Base-by-base conservation (phyloP, 2,888 invertebrate genomes). In the Branchellion lobata region DNA sequence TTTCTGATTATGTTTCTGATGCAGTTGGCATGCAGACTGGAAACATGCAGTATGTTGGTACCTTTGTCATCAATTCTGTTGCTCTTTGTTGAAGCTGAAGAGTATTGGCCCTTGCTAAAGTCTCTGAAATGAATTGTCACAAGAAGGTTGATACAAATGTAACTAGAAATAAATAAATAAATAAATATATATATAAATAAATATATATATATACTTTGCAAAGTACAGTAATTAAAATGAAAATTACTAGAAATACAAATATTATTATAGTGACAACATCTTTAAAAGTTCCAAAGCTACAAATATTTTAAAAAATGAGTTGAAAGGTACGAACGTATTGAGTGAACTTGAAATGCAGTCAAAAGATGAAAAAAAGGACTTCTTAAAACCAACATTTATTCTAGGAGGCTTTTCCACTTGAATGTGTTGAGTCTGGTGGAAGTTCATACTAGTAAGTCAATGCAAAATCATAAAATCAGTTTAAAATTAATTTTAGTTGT, bases 1-100 rank as follows among this genome's bases (percentile, higher is more conserved):
- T 51, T 75, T 53, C 51, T 40, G 11, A 75, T 31, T 53, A 75
- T 5, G 11, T 51, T 75, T 21, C 14, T 53, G 1, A 51, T 75
- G 31, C 75, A 29, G 18, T 29, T 14, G 5, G 75, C 27, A 53
- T 24, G n/a, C 2, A 75, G 27, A 0, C 18, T n/a, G 5, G 31
- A 24, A 1, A 40, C 47, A 53, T 75, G 18, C 14, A 75, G n/a
- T n/a, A 34, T 34, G 18, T 36, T 40, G 27, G 24, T 73, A n/a
- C 36, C 40, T 8, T 73, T 40, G 40, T 40, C 14, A 8, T 40
- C 14, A 40, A 8, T 40, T 5, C 21, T 57, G 24, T 57, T 24
- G 40, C 21, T 57, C 3, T 57, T 18, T 18, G 11, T 18, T 14
- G 47, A 14, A 47, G 47, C 18, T 47, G 8, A 18, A 47, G 47